Evolutionary conservation across 2,888 invertebrate species (phyloP).

Genomic region (Melanostoma scalare): DNA sequence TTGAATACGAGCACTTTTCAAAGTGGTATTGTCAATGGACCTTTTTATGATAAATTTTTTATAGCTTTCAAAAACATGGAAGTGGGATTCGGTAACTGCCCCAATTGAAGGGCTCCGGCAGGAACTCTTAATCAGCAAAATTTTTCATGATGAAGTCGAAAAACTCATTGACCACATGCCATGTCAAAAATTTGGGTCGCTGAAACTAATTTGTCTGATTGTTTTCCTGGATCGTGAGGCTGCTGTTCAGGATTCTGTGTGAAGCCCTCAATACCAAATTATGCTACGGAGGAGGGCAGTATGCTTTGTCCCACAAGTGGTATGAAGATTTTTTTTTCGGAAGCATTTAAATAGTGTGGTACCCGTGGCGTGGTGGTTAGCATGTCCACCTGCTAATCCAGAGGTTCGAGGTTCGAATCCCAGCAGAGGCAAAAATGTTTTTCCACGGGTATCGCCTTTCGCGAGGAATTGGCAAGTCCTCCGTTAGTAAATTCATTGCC

Average conservation of each 20-base stretch:
- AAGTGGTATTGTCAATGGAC: constrained; percentile 85
- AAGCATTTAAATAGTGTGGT: too few species aligned
- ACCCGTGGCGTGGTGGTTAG: too few species aligned
- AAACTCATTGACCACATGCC: constrained; percentile 83
- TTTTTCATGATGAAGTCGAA: constrained; percentile 84
- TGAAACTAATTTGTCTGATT: constrained; percentile 48
- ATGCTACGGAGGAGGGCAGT: constrained; percentile 85
- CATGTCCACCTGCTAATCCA: too few species aligned
- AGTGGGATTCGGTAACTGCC: constrained; percentile 83
- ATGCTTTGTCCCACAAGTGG: constrained; percentile 91
- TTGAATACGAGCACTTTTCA: constrained; percentile 84
- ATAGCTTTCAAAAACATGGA: constrained; percentile 83
- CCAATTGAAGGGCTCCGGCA: constrained; percentile 84
- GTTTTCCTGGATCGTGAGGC: constrained; percentile 77
- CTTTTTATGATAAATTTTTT: constrained; percentile 84
- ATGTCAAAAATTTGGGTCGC: constrained; percentile 34
- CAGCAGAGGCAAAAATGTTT: too few species aligned
- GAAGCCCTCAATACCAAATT: constrained; percentile 80
- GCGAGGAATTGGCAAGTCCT: too few species aligned
- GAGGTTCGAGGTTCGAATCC: too few species aligned
- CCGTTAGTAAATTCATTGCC: too few species aligned
- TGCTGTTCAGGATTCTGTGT: constrained; percentile 81
- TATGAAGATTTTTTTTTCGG: constrained; percentile 90
- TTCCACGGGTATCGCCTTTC: too few species aligned
- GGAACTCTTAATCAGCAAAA: constrained; percentile 83